Base-by-base conservation (phyloP, 2,113 vertebrate genomes). In the Marmota monax region DNA sequence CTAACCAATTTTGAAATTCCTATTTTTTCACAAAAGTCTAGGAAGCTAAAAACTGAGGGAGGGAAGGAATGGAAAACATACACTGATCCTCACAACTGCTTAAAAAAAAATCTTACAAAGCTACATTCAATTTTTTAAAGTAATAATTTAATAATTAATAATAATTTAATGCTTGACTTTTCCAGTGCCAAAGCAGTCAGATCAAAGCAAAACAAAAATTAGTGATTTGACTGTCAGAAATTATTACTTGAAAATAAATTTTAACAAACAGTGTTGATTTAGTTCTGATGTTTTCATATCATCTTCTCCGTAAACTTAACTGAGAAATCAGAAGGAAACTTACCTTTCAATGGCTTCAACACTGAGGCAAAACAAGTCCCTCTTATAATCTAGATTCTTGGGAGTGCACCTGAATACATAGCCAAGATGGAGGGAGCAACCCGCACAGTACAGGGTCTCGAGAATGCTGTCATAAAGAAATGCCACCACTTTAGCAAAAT, bases 301-400 rank as follows among this genome's bases (percentile, higher is more conserved):
- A 61, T 25, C 32, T 79, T 89, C 48, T 72, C 84, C 29, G 12
- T 65, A 56, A 37, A 84, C 14, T 37, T 39, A 92, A 34, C n/a
- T 70, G 51, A 90, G 69, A 70, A 53, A 67, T n/a, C 39, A 34
- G 17, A 53, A 56, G 37, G 11, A 88, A 7, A 53, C 82, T 97
- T 97, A 98, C 99, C 98, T 99, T 94, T 99, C 98, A 76, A 99
- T 51, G 11, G 98, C 96, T 72, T 97, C 97, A 25, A 98, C 17
- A 3, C 0, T 95, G 96, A 99, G 98, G 96, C 98, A 99, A 93
- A 98, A 99, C 84, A 99, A 82, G 95, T 98, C 98, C 80, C 98
- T 97, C 97, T 98, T 99, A 84, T 98, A 98, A 73, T 99, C 98
- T 0, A 99, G 98, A 45, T 96, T 89, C 84, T 84, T 98, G 45